A percentile compares a stretch with the other conserved stretches of the same genome.
phyloP scores from a whole-genome alignment of 2,888 invertebrate species.

The Scrobipalpa costella region DNA sequence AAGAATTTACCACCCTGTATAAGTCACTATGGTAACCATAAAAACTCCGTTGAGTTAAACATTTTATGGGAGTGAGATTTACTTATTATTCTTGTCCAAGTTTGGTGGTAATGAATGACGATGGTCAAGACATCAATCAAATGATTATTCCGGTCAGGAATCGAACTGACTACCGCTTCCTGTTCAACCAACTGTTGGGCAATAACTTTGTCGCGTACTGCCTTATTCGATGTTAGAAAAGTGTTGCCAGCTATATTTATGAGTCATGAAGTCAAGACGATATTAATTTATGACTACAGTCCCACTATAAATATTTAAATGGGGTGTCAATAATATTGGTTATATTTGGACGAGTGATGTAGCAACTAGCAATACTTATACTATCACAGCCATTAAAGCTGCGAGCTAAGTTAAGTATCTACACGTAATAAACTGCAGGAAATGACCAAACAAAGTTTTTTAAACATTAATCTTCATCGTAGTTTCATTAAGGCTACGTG shows the following conservation, averaged over 20 bases:
- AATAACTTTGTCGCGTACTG: conserved; percentile 34
- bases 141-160: conserved; percentile 70
- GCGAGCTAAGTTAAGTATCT: no score
- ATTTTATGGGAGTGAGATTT: conserved; percentile 25
- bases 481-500: no score
- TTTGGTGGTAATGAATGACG: conserved; percentile 53
- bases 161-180: conserved; percentile 74
- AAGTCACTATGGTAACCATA: neutral
- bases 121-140: conserved; percentile 58
- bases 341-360: neutral
- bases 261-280: conserved; percentile 3
- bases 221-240: conserved; percentile 44
- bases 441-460: no score
- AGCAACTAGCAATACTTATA: neutral
- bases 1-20: no score
- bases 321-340: neutral
- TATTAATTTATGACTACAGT: neutral
- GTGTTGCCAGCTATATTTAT: conserved; percentile 23
- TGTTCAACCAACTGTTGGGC: conserved; percentile 53
- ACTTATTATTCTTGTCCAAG: conserved; percentile 45
- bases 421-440: no score
- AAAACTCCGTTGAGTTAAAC: neutral
- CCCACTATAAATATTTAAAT: neutral
- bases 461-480: no score
- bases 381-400: neutral